Conservation (phyloP, 1,140 invertebrate genomes). For the Papilio helenus region DNA sequence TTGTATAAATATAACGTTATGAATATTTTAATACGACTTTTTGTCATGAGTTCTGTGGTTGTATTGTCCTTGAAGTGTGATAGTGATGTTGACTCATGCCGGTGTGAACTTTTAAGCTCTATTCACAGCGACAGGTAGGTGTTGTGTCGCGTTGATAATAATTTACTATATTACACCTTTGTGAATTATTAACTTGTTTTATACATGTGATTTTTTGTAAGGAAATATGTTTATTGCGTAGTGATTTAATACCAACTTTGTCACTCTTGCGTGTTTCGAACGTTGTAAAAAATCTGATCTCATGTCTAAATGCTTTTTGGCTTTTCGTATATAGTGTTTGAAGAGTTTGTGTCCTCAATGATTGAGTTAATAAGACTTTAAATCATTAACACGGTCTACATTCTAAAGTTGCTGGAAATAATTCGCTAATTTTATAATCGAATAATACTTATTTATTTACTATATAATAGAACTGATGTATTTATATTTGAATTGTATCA, state of each 20-base stretch:
- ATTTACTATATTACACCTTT: slow-evolving; percentile 3
- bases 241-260: not conserved
- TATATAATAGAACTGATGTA: not conserved
- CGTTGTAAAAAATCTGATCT: not conserved
- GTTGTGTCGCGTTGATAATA: slow-evolving; percentile 8
- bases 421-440: not conserved
- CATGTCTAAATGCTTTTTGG: not conserved
- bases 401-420: no score
- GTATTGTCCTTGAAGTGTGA: slow-evolving; percentile 27
- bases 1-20: slow-evolving; percentile 26
- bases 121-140: slow-evolving; percentile 24
- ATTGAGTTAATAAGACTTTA: no score
- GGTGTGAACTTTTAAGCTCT: slow-evolving; percentile 36
- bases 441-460: not conserved
- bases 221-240: not conserved
- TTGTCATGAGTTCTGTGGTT: slow-evolving; percentile 29
- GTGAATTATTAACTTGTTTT: slow-evolving; percentile 15
- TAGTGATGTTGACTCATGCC: slow-evolving; percentile 23
- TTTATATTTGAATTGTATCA: not conserved
- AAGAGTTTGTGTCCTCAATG: no score
- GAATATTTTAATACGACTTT: not conserved
- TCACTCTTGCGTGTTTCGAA: not conserved
- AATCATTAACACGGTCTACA: no score
- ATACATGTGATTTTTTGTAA: not conserved
- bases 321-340: no score